Evolutionary conservation across 1,140 invertebrate species (phyloP).

Genomic region (Chironomus striatipennis): DNA sequence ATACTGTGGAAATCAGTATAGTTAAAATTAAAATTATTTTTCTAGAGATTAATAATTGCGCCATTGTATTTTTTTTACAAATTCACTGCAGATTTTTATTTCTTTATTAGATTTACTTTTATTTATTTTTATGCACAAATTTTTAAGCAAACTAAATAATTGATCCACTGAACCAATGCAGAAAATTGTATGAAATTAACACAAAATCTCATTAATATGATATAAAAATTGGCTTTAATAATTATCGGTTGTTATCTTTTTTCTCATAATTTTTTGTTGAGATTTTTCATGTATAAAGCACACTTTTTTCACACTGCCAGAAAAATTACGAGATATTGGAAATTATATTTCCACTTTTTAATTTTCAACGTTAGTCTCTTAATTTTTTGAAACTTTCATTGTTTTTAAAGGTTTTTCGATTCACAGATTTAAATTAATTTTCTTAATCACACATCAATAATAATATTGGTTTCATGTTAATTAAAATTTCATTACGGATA

Average conservation of each 20-base stretch:
- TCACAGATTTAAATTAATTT: too few relatives aligned
- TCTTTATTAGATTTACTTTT: neutral
- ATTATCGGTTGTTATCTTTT: neutral
- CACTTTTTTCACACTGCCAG: neutral
- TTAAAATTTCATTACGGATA: neutral
- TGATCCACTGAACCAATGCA: neutral
- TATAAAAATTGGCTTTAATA: neutral
- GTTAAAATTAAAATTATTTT: slow-evolving; percentile 1
- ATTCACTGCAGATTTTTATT: neutral
- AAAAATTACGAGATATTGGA: neutral
- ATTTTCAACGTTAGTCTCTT: too few relatives aligned
- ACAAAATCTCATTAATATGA: neutral
- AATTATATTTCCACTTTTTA: neutral
- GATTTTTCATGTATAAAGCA: neutral
- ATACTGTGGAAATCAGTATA: neutral
- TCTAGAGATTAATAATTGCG: neutral
- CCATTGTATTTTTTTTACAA: neutral
- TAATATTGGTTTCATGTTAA: too few relatives aligned
- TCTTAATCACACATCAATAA: too few relatives aligned
- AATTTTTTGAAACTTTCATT: too few relatives aligned
- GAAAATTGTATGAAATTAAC: neutral
- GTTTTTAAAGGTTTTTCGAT: too few relatives aligned
- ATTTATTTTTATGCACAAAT: neutral
- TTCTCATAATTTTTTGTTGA: neutral
- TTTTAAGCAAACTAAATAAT: neutral